Evolutionary conservation across 2,113 vertebrate species (phyloP).

Genomic region (Lycocorax pyrrhopterus): DNA sequence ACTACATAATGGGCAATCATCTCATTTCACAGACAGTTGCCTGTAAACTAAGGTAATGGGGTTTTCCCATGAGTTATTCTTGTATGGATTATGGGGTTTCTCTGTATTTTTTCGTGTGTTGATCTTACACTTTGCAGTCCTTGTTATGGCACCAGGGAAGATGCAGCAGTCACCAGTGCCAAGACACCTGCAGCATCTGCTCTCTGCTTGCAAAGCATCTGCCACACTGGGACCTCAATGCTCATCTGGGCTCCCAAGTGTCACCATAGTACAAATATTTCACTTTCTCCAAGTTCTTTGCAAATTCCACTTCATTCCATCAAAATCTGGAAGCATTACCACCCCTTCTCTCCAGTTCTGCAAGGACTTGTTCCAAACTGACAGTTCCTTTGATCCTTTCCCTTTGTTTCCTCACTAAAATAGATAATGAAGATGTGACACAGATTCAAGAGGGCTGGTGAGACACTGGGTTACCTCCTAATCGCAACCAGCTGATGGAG

Average conservation of each 20-base stretch:
- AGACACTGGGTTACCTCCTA: background rate
- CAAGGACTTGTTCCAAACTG: background rate
- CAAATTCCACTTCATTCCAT: background rate
- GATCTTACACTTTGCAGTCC: background rate
- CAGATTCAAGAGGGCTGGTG: background rate
- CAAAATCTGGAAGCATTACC: background rate
- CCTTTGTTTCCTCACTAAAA: background rate
- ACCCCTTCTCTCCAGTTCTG: background rate
- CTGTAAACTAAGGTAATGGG: constrained; percentile 12
- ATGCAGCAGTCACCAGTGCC: background rate
- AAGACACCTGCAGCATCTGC: background rate
- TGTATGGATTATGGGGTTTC: background rate
- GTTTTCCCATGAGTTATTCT: background rate
- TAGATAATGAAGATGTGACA: background rate
- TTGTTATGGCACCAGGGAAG: background rate
- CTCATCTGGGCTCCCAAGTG: background rate
- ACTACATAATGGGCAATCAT: constrained; percentile 14
- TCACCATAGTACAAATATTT: background rate
- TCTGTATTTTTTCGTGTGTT: background rate
- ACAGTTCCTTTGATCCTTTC: background rate
- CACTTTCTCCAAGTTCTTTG: background rate
- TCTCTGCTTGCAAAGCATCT: background rate
- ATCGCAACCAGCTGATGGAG: background rate
- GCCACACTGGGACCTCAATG: background rate
- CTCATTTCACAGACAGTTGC: constrained; percentile 25